Conservation (phyloP, 1,140 invertebrate species). For the Hestina assimilis region DNA sequence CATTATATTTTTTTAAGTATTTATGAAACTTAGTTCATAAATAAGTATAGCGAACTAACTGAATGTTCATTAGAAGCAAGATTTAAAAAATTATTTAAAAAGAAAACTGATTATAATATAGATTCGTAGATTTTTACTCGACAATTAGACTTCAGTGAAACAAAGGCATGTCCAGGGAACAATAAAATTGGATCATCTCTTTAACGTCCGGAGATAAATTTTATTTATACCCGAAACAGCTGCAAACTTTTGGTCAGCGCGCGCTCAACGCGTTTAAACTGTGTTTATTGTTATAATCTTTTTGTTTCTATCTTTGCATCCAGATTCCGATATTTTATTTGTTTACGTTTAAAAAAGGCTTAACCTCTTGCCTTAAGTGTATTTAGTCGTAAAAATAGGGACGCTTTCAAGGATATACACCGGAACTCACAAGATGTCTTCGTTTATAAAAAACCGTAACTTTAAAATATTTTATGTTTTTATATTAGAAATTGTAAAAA, state of each 20-base stretch:
- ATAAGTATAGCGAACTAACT: too few species aligned
- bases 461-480: too few species aligned
- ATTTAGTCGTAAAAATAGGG: slow-evolving; percentile 22
- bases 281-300: slow-evolving; percentile 68
- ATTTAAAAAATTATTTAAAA: too few species aligned
- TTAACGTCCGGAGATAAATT: slow-evolving; percentile 72
- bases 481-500: too few species aligned
- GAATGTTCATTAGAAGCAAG: too few species aligned
- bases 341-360: slow-evolving; percentile 36
- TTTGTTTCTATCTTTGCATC: slow-evolving; percentile 63
- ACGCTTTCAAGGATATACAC: slow-evolving; percentile 12
- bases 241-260: slow-evolving; percentile 76
- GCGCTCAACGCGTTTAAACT: slow-evolving; percentile 43
- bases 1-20: too few species aligned
- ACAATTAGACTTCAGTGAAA: slow-evolving; percentile 31
- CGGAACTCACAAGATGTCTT: neutral
- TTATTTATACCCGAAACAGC: slow-evolving; percentile 74
- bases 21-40: too few species aligned
- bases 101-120: neutral
- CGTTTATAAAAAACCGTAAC: neutral
- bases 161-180: slow-evolving; percentile 51
- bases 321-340: slow-evolving; percentile 43
- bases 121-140: neutral
- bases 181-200: slow-evolving; percentile 66
- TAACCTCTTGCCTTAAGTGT: slow-evolving; percentile 31